Evolutionary conservation across 1,140 invertebrate species (phyloP), one percentile per base, ranked within the genome.

Genomic region (Tachypleus tridentatus): DNA sequence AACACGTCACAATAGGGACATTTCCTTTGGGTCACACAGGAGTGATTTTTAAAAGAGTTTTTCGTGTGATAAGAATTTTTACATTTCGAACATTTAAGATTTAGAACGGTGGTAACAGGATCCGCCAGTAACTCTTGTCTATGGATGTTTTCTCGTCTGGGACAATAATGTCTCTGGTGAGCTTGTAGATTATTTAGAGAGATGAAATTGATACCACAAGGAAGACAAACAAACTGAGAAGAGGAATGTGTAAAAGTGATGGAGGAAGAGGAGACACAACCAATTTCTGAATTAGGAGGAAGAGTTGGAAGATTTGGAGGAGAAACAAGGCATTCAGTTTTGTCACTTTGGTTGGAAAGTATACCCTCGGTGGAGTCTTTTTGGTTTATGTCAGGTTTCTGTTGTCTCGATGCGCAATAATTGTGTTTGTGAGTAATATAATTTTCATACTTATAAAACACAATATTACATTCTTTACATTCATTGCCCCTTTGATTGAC

Each of bases 391-490:
- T 29, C 29, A 29, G 29, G 29, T 29, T 29, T 29, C 29, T 29
- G 7, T n/a, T 54, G 53, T 54, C 53, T 54, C n/a, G 87, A 86
- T 7, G 92, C 91, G 76, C 93, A 97, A 74, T 97, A 97, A 72
- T 93, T 89, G 70, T 90, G 87, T 75, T 96, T 97, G 74, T 97
- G 93, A 3, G 92, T 86, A 11, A 93, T 77, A 72, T 91, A 97
- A 73, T 95, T 97, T 74, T 97, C 94, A 71, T 91, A 87, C 70
- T 92, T 91, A 77, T 91, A 96, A 72, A 97, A 97, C 0, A 95
- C 91, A 64, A 97, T 97, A 74, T 95, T 95, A 79, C 93, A 97
- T 72, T 96, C 92, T 71, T 90, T 86, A 78, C 93, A 97, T 76
- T 92, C 93, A 47, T 85, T 91, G 2, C 89, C 86, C 9, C 86